These are phyloP conservation scores for Leucophora obtusa DNA, from an alignment of 2,888 invertebrate species.

Conservation along the genomic window DNA sequence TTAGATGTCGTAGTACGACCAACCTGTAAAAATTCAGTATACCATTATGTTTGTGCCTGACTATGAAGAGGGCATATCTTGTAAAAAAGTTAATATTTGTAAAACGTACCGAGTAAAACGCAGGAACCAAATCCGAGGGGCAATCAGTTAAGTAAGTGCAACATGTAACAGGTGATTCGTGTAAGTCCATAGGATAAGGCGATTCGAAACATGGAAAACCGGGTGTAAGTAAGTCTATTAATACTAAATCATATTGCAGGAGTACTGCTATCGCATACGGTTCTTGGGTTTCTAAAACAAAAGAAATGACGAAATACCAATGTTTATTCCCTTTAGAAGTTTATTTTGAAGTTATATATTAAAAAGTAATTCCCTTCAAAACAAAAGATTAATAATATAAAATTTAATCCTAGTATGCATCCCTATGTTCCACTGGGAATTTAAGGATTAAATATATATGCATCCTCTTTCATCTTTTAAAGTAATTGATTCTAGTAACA, in stretches of 20 bases:
- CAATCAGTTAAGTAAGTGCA: slow-evolving; percentile 98
- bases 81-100: not conserved
- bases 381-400: too few relatives aligned
- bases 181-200: slow-evolving; percentile 99
- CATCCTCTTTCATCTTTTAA: too few relatives aligned
- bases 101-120: slow-evolving; percentile 90
- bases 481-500: too few relatives aligned
- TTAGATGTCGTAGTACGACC: slow-evolving; percentile 86
- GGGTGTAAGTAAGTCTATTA: slow-evolving; percentile 95
- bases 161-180: slow-evolving; percentile 98
- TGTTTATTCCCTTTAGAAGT: not conserved
- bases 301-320: not conserved
- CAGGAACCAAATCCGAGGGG: slow-evolving; percentile 97
- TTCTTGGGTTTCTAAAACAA: slow-evolving; percentile 91
- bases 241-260: slow-evolving; percentile 97
- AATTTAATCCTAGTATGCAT: too few relatives aligned
- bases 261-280: slow-evolving; percentile 98
- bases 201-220: slow-evolving; percentile 99
- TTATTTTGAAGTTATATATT: too few relatives aligned
- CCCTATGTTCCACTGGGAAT: too few relatives aligned
- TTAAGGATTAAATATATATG: too few relatives aligned
- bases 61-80: too few relatives aligned
- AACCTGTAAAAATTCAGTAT: slow-evolving; percentile 77
- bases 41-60: too few relatives aligned
- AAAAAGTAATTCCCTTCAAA: too few relatives aligned